Conservation (phyloP, 2,113 vertebrate genomes). For the Nyctibius bracteatus region DNA sequence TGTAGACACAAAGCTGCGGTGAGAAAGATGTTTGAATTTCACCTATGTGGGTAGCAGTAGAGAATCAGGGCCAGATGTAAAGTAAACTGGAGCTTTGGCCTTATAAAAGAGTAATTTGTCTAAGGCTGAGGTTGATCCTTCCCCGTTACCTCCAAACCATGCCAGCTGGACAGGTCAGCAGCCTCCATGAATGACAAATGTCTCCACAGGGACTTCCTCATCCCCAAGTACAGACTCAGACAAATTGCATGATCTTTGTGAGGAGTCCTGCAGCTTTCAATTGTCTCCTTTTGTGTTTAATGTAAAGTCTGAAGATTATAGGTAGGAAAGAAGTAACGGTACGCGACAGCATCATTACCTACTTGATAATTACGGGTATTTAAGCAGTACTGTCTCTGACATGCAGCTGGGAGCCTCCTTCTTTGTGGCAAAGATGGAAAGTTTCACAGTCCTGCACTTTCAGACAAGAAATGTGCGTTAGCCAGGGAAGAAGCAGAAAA, state of each 20-base stretch:
- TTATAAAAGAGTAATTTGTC: not conserved
- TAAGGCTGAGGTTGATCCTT: not conserved
- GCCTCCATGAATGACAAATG: not conserved
- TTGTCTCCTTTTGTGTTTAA: not conserved
- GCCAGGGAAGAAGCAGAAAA: not conserved
- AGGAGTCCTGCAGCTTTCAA: not conserved
- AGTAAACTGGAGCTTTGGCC: not conserved
- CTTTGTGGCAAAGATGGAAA: not conserved
- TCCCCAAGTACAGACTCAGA: not conserved
- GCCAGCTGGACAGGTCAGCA: not conserved
- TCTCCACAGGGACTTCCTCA: not conserved
- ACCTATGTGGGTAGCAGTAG: not conserved
- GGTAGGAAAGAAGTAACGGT: not conserved
- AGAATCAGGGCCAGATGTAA: not conserved
- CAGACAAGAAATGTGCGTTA: not conserved
- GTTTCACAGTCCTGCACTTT: not conserved
- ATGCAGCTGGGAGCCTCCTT: not conserved
- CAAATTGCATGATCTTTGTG: not conserved
- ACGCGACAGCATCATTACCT: not conserved
- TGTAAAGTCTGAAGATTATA: not conserved
- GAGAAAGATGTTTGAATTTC: not conserved
- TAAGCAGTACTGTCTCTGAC: not conserved
- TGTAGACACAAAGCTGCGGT: slow-evolving; percentile 26
- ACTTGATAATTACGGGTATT: not conserved
- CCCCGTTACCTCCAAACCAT: rapidly evolving